Percentiles rank a stretch among this genome's conserved stretches.
These are phyloP conservation scores for Oxystoma pomonae DNA, from an alignment of 2,888 invertebrate species.

Conservation along the genomic window DNA sequence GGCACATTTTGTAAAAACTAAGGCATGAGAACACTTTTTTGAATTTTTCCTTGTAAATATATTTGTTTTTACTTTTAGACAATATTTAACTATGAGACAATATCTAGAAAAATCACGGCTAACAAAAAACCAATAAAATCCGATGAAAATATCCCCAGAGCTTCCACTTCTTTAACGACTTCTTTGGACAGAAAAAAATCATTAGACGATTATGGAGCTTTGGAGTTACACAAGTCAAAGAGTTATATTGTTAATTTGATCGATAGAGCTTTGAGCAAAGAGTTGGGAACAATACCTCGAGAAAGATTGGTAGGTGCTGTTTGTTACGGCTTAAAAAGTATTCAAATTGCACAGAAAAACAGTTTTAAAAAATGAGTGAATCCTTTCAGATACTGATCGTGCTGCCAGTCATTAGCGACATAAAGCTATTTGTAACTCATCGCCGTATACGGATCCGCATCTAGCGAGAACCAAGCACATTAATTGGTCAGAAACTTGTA, in stretches of 20 bases:
- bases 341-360: no score
- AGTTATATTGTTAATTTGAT: conserved; percentile 49
- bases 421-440: no score
- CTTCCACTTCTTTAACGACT: background rate
- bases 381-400: no score
- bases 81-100: background rate
- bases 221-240: conserved; percentile 48
- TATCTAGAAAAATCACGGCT: background rate
- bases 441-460: no score
- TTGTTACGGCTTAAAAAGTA: no score
- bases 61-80: background rate
- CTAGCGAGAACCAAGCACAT: no score
- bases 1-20: no score
- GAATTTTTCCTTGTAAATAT: no score
- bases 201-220: conserved; percentile 39
- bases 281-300: conserved; percentile 41
- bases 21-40: no score
- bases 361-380: no score
- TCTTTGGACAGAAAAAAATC: conserved; percentile 11
- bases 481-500: no score
- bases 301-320: conserved; percentile 15
- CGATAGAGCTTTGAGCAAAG: conserved; percentile 47
- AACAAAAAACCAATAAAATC: background rate
- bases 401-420: no score
- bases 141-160: background rate